These are phyloP conservation scores for Panthera leo DNA, from an alignment of 2,113 vertebrate genomes.

Conservation along the genomic window DNA sequence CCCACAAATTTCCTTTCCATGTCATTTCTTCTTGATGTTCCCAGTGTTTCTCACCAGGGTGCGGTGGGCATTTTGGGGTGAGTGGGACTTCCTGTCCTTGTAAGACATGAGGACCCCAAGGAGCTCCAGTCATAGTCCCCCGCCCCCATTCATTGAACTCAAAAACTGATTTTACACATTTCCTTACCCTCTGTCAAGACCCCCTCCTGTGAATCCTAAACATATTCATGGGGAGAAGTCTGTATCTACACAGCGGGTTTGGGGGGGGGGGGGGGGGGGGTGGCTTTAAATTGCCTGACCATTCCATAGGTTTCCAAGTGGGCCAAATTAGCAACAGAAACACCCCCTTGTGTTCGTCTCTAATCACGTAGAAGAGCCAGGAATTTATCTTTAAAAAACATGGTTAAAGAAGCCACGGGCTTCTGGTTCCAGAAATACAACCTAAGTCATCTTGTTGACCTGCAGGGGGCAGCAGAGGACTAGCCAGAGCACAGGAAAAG, in stretches of 20 bases:
- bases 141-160: background rate
- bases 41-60: background rate
- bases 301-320: background rate
- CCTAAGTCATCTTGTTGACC: background rate
- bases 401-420: background rate
- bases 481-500: background rate
- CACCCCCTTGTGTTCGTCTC: background rate
- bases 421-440: background rate
- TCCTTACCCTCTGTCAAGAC: background rate
- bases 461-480: background rate
- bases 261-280: accelerated
- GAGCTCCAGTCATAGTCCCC: background rate
- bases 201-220: background rate
- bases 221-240: background rate
- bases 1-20: background rate
- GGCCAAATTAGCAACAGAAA: background rate
- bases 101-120: background rate
- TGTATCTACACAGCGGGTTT: background rate
- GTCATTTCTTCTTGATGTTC: background rate
- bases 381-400: background rate
- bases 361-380: background rate
- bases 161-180: background rate
- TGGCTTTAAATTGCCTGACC: background rate
- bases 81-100: background rate
- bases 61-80: background rate